A percentile compares a stretch with the other conserved stretches of the same genome.
Evolutionary conservation across 2,797 vertebrate species (phyloP).

Genomic region (Onychomys arenicola): DNA sequence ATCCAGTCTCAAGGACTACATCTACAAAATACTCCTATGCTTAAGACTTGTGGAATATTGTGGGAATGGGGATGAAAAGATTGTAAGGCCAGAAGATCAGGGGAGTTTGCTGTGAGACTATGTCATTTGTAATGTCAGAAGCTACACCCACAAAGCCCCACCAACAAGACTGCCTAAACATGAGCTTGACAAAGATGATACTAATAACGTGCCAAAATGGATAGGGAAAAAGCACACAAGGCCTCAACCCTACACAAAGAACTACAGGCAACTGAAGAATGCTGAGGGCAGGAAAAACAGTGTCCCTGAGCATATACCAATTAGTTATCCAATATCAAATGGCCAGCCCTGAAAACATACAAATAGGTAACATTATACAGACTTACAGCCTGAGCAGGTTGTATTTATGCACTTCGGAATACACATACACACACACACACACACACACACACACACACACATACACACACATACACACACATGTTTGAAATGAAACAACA

Average conservation of each 20-base stretch:
- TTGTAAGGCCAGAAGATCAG: not conserved
- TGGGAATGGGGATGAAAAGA: not conserved
- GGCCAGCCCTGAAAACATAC: not conserved
- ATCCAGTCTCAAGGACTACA: not conserved
- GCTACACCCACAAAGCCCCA: not conserved
- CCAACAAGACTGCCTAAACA: not conserved
- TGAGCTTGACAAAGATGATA: not conserved
- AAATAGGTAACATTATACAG: not conserved
- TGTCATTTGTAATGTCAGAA: not conserved
- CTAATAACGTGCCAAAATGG: not conserved
- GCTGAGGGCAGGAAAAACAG: not conserved
- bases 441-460: too few relatives aligned
- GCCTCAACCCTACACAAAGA: too few relatives aligned
- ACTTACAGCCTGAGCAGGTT: not conserved
- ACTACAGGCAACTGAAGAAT: not conserved
- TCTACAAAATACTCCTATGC: not conserved
- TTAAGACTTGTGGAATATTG: not conserved
- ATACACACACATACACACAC: too few relatives aligned
- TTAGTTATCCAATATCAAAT: not conserved
- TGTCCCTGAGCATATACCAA: not conserved
- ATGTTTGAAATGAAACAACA: too few relatives aligned
- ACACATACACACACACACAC: not conserved
- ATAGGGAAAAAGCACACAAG: not conserved
- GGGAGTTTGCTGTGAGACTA: not conserved
- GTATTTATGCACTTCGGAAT: not conserved